Base-by-base conservation (phyloP, 2,888 invertebrate species). In the Neoitamus cyanurus region DNA sequence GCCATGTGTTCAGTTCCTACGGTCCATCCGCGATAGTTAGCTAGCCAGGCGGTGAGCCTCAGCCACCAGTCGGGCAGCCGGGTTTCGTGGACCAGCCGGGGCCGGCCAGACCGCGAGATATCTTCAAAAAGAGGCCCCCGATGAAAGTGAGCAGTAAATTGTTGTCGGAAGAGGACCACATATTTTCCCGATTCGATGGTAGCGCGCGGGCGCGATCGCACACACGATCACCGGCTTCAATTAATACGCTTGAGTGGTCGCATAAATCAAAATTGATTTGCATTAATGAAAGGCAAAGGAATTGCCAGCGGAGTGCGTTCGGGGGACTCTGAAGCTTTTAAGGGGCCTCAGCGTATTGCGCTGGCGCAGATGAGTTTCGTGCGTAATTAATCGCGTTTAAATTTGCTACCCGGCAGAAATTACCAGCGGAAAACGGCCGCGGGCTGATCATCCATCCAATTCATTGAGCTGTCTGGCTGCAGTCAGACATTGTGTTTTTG, bases 201-300 rank as follows among this genome's bases (percentile, higher is more conserved):
- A n/a, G 34, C 31, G 78, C 31, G 31, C 34, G 15, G n/a, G 34
- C 34, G 20, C 73, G 6, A 20, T 7, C 58, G 58, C 58, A 58
- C 58, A 58, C 58, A 58, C 25, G 58, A 58, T 58, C 58, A 25
- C 68, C 36, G 36, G 82, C 34, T 37, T 82, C 83, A 83, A 83
- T 83, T 83, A 83, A 83, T 83, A 83, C 46, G 83, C 84, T 68
- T 84, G 84, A 84, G 84, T 84, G 84, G 84, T 75, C 84, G 42
- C 75, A 84, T 84, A 84, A 84, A 84, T 84, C 84, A 84, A 84
- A 84, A 77, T 84, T 58, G 75, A 77, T 80, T 84, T 48, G 78
- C 80, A 46, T 83, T 83, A 83, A 83, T 72, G 83, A 83, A 83
- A 73, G 83, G 83, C 42, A 70, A 69, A 83, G 69, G 58, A 48